Evolutionary conservation across 2,888 invertebrate genomes (phyloP), one percentile per base, ranked within the genome.

Genomic region (Apamea anceps): DNA sequence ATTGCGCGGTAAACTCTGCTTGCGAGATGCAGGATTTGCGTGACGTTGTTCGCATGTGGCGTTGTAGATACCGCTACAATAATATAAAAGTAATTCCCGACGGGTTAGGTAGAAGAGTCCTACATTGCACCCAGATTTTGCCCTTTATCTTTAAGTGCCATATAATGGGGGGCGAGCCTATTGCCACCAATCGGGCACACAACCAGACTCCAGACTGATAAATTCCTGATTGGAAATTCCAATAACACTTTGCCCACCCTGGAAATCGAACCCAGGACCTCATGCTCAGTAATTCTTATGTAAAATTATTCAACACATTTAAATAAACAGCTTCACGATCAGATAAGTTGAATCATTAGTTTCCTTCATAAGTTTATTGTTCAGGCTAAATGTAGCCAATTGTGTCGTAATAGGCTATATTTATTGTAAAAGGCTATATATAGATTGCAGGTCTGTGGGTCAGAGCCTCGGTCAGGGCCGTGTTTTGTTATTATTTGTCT

Each of bases 361-460:
- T 81, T 79, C 75, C 48, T 87, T 85, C 74, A 71, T 68, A 62
- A 72, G 75, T 76, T 82, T 81, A 87, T 88, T 89, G 66, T 70
- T 60, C 60, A 37, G 32, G 72, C 77, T 83, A 74, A 72, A 79
- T 82, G 77, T 80, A 84, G 65, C 51, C 72, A 67, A 75, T 85
- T 63, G 71, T 81, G 68, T 85, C 83, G 48, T 89, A 88, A 87
- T 73, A 77, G 66, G 80, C 80, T 82, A 81, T 76, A 74, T 82
- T 82, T 85, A 81, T 87, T 80, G 45, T 72, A 25, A 76, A 72
- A 71, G 67, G 72, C 86, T 85, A 80, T 83, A 84, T 88, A 82
- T 70, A 85, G 86, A 81, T 74, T 79, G 79, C 89, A 84, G 89
- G 88, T 90, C 90, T 88, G 90, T 89, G 75, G 87, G 89, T 87